Percentiles rank a stretch among this genome's conserved stretches.
Conservation (phyloP, 2,797 vertebrate genomes). For the Tarsius wallacei region DNA sequence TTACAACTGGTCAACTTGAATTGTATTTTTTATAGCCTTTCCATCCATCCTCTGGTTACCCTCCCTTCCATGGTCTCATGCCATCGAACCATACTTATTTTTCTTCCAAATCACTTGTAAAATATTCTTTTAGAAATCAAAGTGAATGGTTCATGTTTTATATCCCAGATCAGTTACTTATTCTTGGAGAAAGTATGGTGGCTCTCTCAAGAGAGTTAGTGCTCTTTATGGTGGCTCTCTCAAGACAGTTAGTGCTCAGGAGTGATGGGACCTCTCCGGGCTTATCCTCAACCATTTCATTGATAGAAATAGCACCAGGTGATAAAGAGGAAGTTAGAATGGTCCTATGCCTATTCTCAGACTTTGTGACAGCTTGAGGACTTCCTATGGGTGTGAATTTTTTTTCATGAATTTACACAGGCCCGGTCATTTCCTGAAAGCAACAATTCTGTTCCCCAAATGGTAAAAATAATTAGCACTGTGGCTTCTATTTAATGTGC, state of each 20-base stretch:
- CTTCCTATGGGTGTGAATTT: neutral
- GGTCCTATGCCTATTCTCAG: neutral
- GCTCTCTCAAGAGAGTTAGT: neutral
- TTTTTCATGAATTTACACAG: conserved; percentile 26
- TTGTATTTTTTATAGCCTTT: neutral
- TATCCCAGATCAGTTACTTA: conserved; percentile 1
- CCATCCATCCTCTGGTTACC: neutral
- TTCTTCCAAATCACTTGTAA: conserved; percentile 40
- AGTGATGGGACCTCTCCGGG: neutral
- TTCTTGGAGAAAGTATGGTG: conserved; percentile 23
- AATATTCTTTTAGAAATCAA: conserved; percentile 52
- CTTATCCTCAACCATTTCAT: neutral
- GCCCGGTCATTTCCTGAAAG: conserved; percentile 56
- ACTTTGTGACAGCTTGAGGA: neutral
- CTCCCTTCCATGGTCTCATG: neutral
- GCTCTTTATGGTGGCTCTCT: neutral
- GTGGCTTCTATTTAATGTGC: neutral
- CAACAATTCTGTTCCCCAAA: neutral
- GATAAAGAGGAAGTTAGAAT: neutral
- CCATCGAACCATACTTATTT: neutral
- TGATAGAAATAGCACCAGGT: neutral
- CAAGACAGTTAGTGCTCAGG: neutral
- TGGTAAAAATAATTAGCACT: neutral
- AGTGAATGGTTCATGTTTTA: neutral
- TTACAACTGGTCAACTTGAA: neutral